Evolutionary conservation across 2,113 vertebrate species (phyloP).

Genomic region (Pycnonotus jocosus): DNA sequence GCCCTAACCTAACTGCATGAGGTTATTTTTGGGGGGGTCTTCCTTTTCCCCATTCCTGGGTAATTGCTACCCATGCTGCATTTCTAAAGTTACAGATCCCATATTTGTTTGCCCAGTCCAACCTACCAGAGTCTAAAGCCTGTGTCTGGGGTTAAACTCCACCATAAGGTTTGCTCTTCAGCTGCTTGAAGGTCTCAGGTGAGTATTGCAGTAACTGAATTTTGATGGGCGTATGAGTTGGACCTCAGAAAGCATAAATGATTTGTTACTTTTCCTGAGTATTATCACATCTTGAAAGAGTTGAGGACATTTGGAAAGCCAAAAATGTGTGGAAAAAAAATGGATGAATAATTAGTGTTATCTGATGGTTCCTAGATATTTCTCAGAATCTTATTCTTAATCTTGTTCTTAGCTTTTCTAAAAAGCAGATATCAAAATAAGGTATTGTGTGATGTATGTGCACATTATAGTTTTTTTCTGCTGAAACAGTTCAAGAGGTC

Average conservation of each 20-base stretch:
- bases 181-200: neutral
- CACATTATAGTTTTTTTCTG: neutral
- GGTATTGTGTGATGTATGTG: neutral
- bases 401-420: neutral
- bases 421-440: neutral
- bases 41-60: accelerated
- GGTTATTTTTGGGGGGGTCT: neutral
- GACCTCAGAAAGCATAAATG: neutral
- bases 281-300: neutral
- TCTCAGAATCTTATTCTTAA: neutral
- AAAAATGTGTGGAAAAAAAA: neutral
- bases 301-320: neutral
- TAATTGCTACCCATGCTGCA: neutral
- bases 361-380: neutral
- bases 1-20: neutral
- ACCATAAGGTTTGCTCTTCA: neutral
- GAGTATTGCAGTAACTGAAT: neutral
- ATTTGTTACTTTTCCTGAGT: neutral
- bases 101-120: neutral
- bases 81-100: neutral
- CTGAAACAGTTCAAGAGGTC: neutral
- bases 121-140: neutral
- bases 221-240: neutral
- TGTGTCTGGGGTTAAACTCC: neutral
- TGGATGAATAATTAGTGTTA: neutral